Conservation (phyloP, 2,888 invertebrate species). For the Encarsia formosa region DNA sequence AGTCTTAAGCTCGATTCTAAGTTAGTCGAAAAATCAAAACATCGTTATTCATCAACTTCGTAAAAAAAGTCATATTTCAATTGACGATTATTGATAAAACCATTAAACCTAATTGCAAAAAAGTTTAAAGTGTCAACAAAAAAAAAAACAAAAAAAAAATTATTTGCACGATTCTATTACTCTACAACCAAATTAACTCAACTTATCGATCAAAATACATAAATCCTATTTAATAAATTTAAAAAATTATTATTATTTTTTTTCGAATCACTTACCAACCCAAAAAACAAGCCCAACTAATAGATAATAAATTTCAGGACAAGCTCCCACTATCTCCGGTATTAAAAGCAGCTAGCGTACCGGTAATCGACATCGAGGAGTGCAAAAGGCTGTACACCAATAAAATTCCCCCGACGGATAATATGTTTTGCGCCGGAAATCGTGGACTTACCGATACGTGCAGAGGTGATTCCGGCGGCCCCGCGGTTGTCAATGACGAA, state of each 20-base stretch:
- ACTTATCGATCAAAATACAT: background rate
- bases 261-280: background rate
- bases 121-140: no score
- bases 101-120: no score
- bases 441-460: constrained; percentile 17
- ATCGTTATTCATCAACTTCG: no score
- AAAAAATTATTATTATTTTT: background rate
- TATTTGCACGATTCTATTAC: no score
- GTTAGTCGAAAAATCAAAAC: no score
- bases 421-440: constrained; percentile 22
- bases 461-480: constrained; percentile 28
- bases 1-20: no score
- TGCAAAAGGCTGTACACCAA: background rate
- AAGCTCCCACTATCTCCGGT: background rate
- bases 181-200: no score
- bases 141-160: no score
- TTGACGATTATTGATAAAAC: no score
- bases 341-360: constrained; percentile 8
- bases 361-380: background rate
- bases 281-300: background rate
- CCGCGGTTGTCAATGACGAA: constrained; percentile 19
- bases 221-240: background rate
- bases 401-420: background rate
- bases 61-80: no score
- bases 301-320: background rate